Evolutionary conservation across 2,888 invertebrate species (phyloP).

Genomic region (Sinodicranocentrus sp.): DNA sequence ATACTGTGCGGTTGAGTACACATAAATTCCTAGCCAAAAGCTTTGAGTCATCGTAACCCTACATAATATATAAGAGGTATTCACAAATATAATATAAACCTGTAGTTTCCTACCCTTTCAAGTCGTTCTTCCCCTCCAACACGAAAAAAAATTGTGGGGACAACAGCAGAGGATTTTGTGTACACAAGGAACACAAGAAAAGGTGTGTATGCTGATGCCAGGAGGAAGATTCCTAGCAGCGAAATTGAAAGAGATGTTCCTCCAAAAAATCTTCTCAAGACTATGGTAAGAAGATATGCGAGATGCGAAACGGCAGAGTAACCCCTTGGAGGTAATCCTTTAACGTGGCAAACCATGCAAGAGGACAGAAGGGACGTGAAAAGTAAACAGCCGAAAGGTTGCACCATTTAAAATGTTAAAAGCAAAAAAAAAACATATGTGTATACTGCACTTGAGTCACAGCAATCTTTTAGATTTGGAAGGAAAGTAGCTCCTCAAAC

Average conservation of each 20-base stretch:
- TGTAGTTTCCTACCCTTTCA: neutral
- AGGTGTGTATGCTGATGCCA: too few species aligned
- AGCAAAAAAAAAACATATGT: conserved; percentile 32
- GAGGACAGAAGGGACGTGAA: conserved; percentile 38
- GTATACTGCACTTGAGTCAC: too few species aligned
- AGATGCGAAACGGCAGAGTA: neutral
- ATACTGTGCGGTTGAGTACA: conserved; percentile 6
- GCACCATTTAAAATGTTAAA: conserved; percentile 33
- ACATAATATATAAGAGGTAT: neutral
- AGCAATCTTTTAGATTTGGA: too few species aligned
- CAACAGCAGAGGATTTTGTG: conserved; percentile 17
- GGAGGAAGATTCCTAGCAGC: neutral
- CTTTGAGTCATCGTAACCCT: conserved; percentile 23
- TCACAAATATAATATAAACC: neutral
- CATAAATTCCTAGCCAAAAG: conserved; percentile 41
- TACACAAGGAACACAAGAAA: neutral
- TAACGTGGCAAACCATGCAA: conserved; percentile 52
- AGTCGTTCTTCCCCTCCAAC: neutral
- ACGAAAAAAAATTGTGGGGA: conserved; percentile 3
- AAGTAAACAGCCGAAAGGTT: conserved; percentile 45
- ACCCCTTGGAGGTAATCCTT: conserved; percentile 53
- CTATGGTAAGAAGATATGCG: conserved; percentile 1
- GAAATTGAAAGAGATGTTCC: conserved; percentile 21
- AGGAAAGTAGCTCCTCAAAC: conserved; percentile 50
- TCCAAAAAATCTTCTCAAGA: conserved; percentile 42